Base-by-base conservation (phyloP, 2,113 vertebrate genomes). In the Cyprinodon brontotheroides region DNA sequence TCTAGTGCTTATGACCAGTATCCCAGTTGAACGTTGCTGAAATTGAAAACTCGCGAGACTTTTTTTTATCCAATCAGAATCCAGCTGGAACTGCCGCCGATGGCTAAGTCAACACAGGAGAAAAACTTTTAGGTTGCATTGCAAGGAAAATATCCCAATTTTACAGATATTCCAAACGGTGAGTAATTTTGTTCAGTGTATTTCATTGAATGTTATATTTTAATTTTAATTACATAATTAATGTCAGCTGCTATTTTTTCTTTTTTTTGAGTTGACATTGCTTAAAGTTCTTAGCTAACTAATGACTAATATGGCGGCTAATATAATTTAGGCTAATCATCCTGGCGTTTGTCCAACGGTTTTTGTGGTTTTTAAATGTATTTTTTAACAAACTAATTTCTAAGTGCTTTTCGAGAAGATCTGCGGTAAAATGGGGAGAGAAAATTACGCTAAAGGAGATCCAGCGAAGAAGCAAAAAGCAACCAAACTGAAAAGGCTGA, bases 381-480 rank as follows among this genome's bases (percentile, higher is more conserved):
- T 41, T 41, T n/a, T 14, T 53, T 20, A 20, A 14, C 17, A 57
- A 57, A 20, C 9, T 9, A 57, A 57, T n/a, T 20, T n/a, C 17
- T n/a, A 57, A 57, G 7, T 57, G 7, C 3, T 57, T 14, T 57
- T 8, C 0, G 17, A 9, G 5, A 57, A 14, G 20, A 2, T 3
- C 9, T 10, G 14, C 15, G 48, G 14, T 50, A n/a, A 82, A 76
- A 89, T 93, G 91, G 89, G 87, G 87, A 82, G 79, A 80, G 85
- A 91, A 59, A 93, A 91, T 74, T 85, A 92, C 75, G 73, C 65
- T 48, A 91, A 83, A 73, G 82, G 70, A 81, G 80, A 84, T 2
- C 85, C 50, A 63, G 94, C 93, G 85, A 4, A 65, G 36, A 90
- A 87, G 41, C 61, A 45, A 13, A 94, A 86, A 86, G 80, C 81